Percentiles rank a stretch among this genome's conserved stretches.
Conservation (phyloP, 2,113 vertebrate species). For the Clupea harengus region DNA sequence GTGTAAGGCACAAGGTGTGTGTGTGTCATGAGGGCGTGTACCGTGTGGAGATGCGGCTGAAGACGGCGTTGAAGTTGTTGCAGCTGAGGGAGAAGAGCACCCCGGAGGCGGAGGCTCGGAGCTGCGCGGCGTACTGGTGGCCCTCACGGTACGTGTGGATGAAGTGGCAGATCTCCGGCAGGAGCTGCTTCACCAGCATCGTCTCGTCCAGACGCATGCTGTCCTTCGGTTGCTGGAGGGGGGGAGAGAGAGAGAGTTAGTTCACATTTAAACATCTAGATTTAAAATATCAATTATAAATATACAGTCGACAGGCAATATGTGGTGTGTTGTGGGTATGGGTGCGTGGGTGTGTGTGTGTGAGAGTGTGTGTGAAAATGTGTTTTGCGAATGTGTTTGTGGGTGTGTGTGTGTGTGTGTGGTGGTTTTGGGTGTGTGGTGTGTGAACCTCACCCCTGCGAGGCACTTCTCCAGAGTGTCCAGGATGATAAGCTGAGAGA, state of each 20-base stretch:
- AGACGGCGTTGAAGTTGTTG: constrained; percentile 98
- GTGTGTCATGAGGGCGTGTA: constrained; percentile 54
- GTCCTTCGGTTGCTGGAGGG: constrained; percentile 93
- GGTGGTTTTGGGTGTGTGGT: neutral
- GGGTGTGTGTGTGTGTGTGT: neutral
- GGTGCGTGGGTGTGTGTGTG: no score
- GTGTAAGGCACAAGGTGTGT: no score
- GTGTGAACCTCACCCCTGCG: constrained; percentile 85
- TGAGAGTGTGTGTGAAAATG: no score
- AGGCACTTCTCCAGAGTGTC: constrained; percentile 99
- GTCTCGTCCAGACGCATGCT: constrained; percentile 94
- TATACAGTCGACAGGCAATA: no score
- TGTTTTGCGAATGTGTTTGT: neutral
- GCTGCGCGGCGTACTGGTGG: constrained; percentile 90
- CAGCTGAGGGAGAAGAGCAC: constrained; percentile 98
- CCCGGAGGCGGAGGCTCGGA: constrained; percentile 90
- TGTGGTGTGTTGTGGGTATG: no score
- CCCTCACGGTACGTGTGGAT: constrained; percentile 95
- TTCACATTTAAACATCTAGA: no score
- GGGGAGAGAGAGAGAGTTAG: neutral
- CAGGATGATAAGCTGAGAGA: constrained; percentile 98
- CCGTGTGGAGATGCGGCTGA: constrained; percentile 98
- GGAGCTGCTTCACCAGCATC: constrained; percentile 96
- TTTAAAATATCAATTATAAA: no score
- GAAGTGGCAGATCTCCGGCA: constrained; percentile 99